A percentile compares a stretch with the other conserved stretches of the same genome.
Conservation (phyloP, 1,140 invertebrate genomes). For the Ooceraea biroi region DNA sequence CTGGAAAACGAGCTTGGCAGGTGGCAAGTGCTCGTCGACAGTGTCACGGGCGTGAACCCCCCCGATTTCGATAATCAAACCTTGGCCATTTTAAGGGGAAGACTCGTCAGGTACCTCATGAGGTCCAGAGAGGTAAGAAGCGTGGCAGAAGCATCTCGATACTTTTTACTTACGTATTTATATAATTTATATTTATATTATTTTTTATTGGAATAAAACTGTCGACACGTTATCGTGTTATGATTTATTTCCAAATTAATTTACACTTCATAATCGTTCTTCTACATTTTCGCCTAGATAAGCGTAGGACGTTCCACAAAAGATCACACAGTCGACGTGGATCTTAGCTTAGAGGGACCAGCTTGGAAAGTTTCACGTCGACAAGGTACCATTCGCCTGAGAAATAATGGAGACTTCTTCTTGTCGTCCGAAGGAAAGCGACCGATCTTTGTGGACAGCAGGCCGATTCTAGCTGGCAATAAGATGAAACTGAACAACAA, state of each 20-base stretch:
- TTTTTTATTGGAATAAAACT: no score
- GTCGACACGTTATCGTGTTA: no score
- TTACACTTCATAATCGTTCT: background rate
- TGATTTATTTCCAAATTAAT: constrained; percentile 27
- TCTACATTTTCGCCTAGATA: constrained; percentile 88
- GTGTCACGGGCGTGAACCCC: constrained; percentile 92
- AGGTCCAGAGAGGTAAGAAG: constrained; percentile 94
- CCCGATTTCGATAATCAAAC: constrained; percentile 96
- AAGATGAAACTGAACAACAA: constrained; percentile 96
- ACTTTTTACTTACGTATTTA: no score
- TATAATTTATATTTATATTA: background rate
- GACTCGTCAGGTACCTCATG: constrained; percentile 97
- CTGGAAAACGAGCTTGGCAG: constrained; percentile 95
- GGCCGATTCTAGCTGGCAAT: constrained; percentile 94
- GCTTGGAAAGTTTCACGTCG: constrained; percentile 94
- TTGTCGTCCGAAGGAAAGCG: constrained; percentile 98
- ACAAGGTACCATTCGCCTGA: constrained; percentile 95
- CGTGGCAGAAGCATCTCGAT: no score
- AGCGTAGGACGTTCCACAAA: constrained; percentile 96
- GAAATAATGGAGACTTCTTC: constrained; percentile 97
- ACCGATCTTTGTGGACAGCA: constrained; percentile 97
- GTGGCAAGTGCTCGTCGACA: constrained; percentile 98
- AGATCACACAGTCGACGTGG: constrained; percentile 97
- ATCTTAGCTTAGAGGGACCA: constrained; percentile 96
- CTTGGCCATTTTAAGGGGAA: constrained; percentile 95